Percentiles rank a stretch among this genome's conserved stretches.
These are phyloP conservation scores for Girardinus metallicus DNA, from an alignment of 2,797 vertebrate genomes.

Conservation along the genomic window DNA sequence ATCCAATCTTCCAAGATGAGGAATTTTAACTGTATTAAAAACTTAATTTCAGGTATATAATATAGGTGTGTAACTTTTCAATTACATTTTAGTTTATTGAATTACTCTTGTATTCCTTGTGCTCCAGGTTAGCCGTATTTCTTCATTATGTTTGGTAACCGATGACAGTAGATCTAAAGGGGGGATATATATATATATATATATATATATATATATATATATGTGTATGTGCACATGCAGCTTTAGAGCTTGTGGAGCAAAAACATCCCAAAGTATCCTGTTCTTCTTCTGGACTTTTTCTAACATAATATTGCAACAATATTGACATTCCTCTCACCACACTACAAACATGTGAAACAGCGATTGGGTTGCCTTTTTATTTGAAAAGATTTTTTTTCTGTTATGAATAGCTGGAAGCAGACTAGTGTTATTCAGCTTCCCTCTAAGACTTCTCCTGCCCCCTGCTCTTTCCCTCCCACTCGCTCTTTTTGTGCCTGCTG, in stretches of 20 bases:
- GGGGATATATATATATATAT: no score
- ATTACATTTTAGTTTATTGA: neutral
- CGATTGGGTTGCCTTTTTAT: neutral
- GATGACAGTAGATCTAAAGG: neutral
- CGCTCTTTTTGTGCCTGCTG: conserved; percentile 48
- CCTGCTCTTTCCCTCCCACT: conserved; percentile 52
- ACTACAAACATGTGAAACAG: neutral
- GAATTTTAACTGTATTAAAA: neutral
- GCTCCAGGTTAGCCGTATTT: neutral
- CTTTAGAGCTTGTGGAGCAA: neutral
- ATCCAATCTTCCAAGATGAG: neutral
- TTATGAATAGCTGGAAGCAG: neutral
- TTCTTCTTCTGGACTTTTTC: neutral
- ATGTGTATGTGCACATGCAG: no score
- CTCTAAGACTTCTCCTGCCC: conserved; percentile 14
- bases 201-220: no score
- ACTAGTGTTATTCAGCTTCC: neutral
- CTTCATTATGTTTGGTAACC: neutral
- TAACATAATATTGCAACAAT: neutral
- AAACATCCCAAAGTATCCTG: neutral
- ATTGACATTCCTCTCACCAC: neutral
- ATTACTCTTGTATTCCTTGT: neutral
- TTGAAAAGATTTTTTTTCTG: neutral
- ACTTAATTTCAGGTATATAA: neutral
- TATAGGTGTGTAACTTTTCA: neutral